Conservation (phyloP, 2,888 invertebrate species). For the Microplitis manilae region DNA sequence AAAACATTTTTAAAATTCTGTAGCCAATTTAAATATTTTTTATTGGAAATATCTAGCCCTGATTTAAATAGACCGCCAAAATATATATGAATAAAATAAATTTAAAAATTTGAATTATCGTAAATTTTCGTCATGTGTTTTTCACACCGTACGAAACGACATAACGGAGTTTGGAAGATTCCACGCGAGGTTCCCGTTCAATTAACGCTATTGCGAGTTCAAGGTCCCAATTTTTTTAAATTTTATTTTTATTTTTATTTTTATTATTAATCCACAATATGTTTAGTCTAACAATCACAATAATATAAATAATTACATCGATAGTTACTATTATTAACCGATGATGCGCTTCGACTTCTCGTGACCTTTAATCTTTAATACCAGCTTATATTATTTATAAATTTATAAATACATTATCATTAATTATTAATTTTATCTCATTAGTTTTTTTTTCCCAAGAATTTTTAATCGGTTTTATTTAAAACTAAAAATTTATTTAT, state of each 20-base stretch:
- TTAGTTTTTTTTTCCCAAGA: neutral
- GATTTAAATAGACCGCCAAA: neutral
- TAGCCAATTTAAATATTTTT: too few species aligned
- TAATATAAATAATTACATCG: conserved; percentile 9
- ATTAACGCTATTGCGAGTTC: conserved; percentile 42
- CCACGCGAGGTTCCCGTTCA: conserved; percentile 39
- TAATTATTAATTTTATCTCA: conserved; percentile 6
- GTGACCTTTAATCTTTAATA: neutral
- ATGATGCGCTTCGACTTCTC: neutral
- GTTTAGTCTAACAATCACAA: neutral
- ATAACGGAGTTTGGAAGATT: conserved; percentile 43
- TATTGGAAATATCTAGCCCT: too few species aligned
- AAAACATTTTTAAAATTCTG: too few species aligned
- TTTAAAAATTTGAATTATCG: conserved; percentile 1
- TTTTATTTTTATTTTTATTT: conserved; percentile 6
- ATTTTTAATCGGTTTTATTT: neutral
- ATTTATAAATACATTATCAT: conserved; percentile 2
- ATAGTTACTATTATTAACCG: neutral
- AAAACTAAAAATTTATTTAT: neutral
- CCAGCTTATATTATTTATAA: conserved; percentile 12
- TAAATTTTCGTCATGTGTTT: conserved; percentile 39
- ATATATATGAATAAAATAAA: neutral
- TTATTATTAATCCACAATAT: neutral
- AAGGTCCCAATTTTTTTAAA: conserved; percentile 37
- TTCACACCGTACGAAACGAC: conserved; percentile 30